Evolutionary conservation across 2,888 invertebrate genomes (phyloP), one percentile per base, ranked within the genome.

Genomic region (Iselma pallidipennis): DNA sequence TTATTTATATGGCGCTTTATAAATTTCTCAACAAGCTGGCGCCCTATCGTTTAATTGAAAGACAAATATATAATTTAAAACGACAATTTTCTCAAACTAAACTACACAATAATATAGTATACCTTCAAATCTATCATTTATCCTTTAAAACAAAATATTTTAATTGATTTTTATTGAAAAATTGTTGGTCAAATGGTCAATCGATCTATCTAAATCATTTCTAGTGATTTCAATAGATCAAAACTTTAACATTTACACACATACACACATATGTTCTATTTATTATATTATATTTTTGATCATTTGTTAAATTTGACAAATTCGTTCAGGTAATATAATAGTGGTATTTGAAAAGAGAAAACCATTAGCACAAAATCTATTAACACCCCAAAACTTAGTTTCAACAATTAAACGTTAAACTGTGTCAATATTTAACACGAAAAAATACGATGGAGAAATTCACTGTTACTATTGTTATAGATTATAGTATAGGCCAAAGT

Each of bases 301-400:
- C 61, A 61, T 61, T 61, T 61, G 58, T 62, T 58, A 51, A 16
- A 26, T 61, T 60, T 61, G 62, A 62, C 62, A 62, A 62, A 62
- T 62, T 62, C 57, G 53, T 61, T 55, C 62, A 62, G 62, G 62
- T 62, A 62, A 50, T 29, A 37, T 16, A 19, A 37, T 9, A 16
- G 37, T 31, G 54, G 26, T 51, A 49, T 57, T 49, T 50, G 59
- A 71, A 69, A 61, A 63, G 14, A 7, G 16, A 37, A 66, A 66
- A 67, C 71, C 71, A 71, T 71, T 71, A 71, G 69, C 62, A 56
- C n/a, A 37, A 61, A 54, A 65, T 55, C 70, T 64, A 66, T 66
- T 70, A 66, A 62, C 63, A 68, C 66, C 63, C 69, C 66, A 68
- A 68, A 51, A 64, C 66, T 49, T 58, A 48, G 59, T n/a, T n/a